Percentiles rank a stretch among this genome's conserved stretches.
These are phyloP conservation scores for Hypsibius dujardini DNA, from an alignment of 1,140 invertebrate genomes.

Conservation along the genomic window DNA sequence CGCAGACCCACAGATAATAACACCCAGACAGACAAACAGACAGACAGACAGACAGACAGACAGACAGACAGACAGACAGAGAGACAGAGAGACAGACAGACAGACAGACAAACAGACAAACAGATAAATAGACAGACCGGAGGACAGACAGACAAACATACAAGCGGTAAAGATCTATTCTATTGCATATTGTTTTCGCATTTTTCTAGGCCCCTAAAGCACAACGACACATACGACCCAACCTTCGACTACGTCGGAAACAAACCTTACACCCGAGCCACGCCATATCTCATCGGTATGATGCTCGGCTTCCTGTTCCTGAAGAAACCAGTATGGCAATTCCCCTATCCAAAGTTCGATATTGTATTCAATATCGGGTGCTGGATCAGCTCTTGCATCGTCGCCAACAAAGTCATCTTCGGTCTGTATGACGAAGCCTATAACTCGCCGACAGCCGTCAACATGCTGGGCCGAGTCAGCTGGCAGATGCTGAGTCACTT, in stretches of 20 bases:
- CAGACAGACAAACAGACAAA: too few species aligned
- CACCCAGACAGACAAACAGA: too few species aligned
- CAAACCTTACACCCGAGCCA: constrained; percentile 24
- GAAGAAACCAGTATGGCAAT: constrained; percentile 22
- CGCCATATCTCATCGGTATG: constrained; percentile 24
- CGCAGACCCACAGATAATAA: too few species aligned
- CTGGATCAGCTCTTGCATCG: neutral
- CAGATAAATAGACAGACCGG: too few species aligned
- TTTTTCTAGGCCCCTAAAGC: neutral
- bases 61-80: too few species aligned
- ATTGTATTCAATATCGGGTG: neutral
- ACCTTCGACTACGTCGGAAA: constrained; percentile 21
- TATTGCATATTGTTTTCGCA: neutral
- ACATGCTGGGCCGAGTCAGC: neutral
- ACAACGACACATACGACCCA: constrained; percentile 1
- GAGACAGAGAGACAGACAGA: too few species aligned
- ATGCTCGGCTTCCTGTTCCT: constrained; percentile 24
- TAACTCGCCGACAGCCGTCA: neutral
- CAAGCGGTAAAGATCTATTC: neutral
- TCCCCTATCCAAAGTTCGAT: neutral
- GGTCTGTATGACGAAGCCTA: neutral
- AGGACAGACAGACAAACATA: too few species aligned
- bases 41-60: too few species aligned
- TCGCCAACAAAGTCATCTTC: neutral
- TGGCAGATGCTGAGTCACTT: neutral